Evolutionary conservation across 2,888 invertebrate genomes (phyloP), one percentile per base, ranked within the genome.

Genomic region (Yponomeuta evonymella): DNA sequence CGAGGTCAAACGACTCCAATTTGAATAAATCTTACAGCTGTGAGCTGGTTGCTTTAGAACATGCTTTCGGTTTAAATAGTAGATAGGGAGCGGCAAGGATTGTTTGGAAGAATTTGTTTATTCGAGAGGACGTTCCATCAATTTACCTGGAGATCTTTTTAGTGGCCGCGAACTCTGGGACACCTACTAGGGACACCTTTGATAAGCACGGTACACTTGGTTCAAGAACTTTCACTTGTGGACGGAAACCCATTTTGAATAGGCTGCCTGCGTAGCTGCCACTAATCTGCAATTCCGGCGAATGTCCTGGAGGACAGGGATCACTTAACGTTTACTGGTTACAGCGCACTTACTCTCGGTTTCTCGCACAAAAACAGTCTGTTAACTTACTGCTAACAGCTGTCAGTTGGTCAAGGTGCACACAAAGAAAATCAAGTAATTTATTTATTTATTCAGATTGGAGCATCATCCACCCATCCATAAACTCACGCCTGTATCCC

Each of bases 111-210:
- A 67, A 33, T 33, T 36, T 33, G 67, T 67, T 67, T 67, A 67
- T 67, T 67, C 67, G 43, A n/a, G 15, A 67, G 67, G 43, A 67
- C 43, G 67, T 5, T 67, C 67, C 43, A 67, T 67, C 67, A 43
- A 67, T 67, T 67, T 67, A 43, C 67, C 48, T 43, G 43, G 11
- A 33, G 67, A n/a, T 12, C 43, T 36, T 67, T 67, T 67, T 67
- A 36, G 67, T n/a, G 51, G 6, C 6, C 43, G 43, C 43, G 43
- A 43, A 6, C 43, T 43, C 51, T 51, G 51, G 10, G 51, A 2
- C 48, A 12, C 48, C 12, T 48, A 2, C 4, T 58, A 3, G 51
- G 51, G 1, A 58, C 15, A 15, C 51, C 43, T 43, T 43, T 43
- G 9, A 15, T 58, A 58, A 10, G 1, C 51, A 58, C 4, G 43